Base-by-base conservation (phyloP, 1,140 invertebrate genomes). In the Eciton burchellii region DNA sequence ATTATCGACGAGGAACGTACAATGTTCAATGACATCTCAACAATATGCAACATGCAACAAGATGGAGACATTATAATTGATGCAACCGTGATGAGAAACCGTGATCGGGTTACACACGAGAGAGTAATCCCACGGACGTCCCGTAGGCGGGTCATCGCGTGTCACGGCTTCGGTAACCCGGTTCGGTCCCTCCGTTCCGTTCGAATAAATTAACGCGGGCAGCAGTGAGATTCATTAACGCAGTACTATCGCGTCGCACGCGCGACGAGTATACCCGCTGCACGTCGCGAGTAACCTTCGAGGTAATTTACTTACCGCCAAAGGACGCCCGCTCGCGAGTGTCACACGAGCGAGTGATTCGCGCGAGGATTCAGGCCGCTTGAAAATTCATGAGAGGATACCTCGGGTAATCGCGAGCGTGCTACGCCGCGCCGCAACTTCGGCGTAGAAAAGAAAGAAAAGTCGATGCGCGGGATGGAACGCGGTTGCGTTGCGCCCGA, bases 261-360 rank as follows among this genome's bases (percentile, higher is more conserved):
- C 12, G 73, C 35, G 19, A 60, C n/a, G 45, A 45, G 41, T 60
- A 45, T 41, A 59, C 49, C 45, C 56, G 57, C 43, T 35, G 66
- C 14, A 21, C 11, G 47, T n/a, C 12, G 2, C n/a, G 57, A 65
- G 60, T 41, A 56, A 84, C 82, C 66, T 70, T 72, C 35, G 1
- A 56, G 52, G 76, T 84, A 84, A 84, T 84, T 84, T 81, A 84
- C 83, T 84, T 81, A 81, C 77, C 52, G 16, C 77, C 77, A 84
- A 84, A 84, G 77, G 83, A 84, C 57, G 76, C 26, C 6, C 26
- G 63, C 26, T 16, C 9, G 73, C 56, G 47, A 60, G 35, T 54
- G 65, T n/a, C n/a, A 70, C 52, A 57, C 21, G 49, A 35, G 35
- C 74, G 49, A n/a, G 43, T 21, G 56, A 65, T 43, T 45, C 19